Evolutionary conservation across 2,797 vertebrate species (phyloP).

Genomic region (Cottoperca gobio): DNA sequence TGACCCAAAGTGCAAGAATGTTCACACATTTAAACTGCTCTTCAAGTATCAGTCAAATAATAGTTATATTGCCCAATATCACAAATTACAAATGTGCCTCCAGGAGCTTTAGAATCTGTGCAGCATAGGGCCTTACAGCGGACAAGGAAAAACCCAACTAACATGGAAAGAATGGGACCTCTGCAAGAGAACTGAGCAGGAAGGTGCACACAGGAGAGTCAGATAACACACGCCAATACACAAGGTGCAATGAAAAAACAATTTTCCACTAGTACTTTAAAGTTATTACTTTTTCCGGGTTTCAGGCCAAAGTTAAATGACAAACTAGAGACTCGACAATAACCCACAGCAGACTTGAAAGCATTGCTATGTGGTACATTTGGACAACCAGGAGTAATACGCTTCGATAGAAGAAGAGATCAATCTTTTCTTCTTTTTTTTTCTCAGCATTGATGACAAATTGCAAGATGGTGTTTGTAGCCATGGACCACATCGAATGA

Average conservation of each 20-base stretch:
- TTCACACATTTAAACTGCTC: background rate
- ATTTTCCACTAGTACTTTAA: constrained; percentile 36
- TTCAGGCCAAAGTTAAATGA: constrained; percentile 48
- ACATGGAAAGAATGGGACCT: too few species aligned
- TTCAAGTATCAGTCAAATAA: background rate
- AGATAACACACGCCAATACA: constrained; percentile 19
- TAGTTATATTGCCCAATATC: too few species aligned
- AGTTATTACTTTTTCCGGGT: constrained; percentile 52
- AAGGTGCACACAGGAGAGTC: too few species aligned
- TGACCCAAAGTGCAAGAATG: background rate
- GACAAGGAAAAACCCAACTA: too few species aligned
- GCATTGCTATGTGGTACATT: constrained; percentile 15
- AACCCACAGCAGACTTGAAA: constrained; percentile 28
- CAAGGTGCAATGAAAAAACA: constrained; percentile 28
- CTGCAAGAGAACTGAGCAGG: too few species aligned
- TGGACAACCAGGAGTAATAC: constrained; percentile 4
- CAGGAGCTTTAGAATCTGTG: too few species aligned
- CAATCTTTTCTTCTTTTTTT: background rate
- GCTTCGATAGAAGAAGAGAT: background rate
- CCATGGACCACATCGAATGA: constrained; percentile 15
- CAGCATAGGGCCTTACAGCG: too few species aligned
- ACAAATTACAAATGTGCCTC: too few species aligned
- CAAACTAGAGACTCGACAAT: constrained; percentile 38
- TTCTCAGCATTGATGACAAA: constrained; percentile 21
- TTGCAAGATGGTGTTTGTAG: constrained; percentile 22